Base-by-base conservation (phyloP, 2,888 invertebrate species). In the Podotricha telesiphe region DNA sequence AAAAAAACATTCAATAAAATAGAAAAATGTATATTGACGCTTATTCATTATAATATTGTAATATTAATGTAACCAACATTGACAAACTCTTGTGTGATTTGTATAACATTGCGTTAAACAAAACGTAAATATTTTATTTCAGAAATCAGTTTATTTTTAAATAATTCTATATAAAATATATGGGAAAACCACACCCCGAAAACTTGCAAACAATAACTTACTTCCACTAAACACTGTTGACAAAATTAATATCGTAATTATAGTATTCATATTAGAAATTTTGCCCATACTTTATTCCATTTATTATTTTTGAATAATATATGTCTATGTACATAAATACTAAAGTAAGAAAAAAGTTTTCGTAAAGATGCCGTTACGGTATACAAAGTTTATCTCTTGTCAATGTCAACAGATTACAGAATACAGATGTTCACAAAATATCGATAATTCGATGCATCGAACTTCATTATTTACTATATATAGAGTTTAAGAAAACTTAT, bases 161-260 rank as follows among this genome's bases (percentile, higher is more conserved):
- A 17, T 34, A 55, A 2, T 48, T 48, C 13, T 55, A 17, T 17
- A 55, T 11, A 37, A 47, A 62, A 22, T 53, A 53, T 48, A 17
- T n/a, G 17, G 15, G 20, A 58, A 55, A 62, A 72, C 76, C 76
- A 77, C 76, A 74, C 76, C 76, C 75, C 47, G 34, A 19, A 22
- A 15, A 47, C 20, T 34, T 50, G 19, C 11, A 47, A 19, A 17
- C 56, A 22, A 20, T 59, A 48, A 47, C 67, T 67, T 67, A 67
- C 67, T 53, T 67, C 61, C 67, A 47, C n/a, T 67, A 2, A 67
- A 61, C 20, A 45, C 53, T 37, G 67, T 22, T 19, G 45, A 47
- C 11, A 61, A 45, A 37, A 51, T 7, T 13, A 67, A 42, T n/a
- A 62, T 15, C 11, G 45, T 45, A 10, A 53, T 22, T 45, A 67